A percentile compares a stretch with the other conserved stretches of the same genome.
Evolutionary conservation across 2,888 invertebrate genomes (phyloP).

Genomic region (Meteorus colon): DNA sequence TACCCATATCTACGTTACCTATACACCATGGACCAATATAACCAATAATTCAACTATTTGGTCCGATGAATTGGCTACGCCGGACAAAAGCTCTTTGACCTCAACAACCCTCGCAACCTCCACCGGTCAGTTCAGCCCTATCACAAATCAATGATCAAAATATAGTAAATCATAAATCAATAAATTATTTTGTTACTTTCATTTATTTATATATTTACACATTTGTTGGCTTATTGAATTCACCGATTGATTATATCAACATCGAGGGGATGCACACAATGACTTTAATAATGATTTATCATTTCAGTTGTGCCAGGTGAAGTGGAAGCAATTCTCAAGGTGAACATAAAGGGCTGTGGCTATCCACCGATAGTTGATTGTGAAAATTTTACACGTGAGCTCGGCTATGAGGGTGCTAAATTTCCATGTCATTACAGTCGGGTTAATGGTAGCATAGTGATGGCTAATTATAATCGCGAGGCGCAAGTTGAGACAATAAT

Average conservation of each 20-base stretch:
- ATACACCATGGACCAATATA: conserved; percentile 71
- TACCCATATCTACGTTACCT: conserved; percentile 80
- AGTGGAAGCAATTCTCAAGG: conserved; percentile 80
- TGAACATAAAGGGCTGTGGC: conserved; percentile 89
- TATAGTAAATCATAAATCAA: not conserved
- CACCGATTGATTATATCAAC: not conserved
- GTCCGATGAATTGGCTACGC: conserved; percentile 22
- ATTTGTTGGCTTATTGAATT: not conserved
- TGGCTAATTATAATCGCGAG: conserved; percentile 88
- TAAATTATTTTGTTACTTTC: not conserved
- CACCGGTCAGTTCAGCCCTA: conserved; percentile 59
- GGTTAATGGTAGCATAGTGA: conserved; percentile 86
- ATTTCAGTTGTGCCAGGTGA: conserved; percentile 68
- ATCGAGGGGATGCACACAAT: not conserved
- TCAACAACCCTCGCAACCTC: conserved; percentile 52
- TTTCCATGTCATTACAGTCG: conserved; percentile 83
- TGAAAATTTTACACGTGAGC: conserved; percentile 82
- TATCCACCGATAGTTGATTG: conserved; percentile 87
- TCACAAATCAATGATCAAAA: not conserved
- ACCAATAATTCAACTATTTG: conserved; percentile 23
- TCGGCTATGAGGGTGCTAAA: conserved; percentile 81
- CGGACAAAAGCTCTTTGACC: conserved; percentile 8
- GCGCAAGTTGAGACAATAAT: conserved; percentile 88
- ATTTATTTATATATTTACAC: conserved; percentile 1
- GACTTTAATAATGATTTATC: conserved; percentile 14